Evolutionary conservation across 2,888 invertebrate species (phyloP), one percentile per base, ranked within the genome.

Genomic region (Lissonota sp.): DNA sequence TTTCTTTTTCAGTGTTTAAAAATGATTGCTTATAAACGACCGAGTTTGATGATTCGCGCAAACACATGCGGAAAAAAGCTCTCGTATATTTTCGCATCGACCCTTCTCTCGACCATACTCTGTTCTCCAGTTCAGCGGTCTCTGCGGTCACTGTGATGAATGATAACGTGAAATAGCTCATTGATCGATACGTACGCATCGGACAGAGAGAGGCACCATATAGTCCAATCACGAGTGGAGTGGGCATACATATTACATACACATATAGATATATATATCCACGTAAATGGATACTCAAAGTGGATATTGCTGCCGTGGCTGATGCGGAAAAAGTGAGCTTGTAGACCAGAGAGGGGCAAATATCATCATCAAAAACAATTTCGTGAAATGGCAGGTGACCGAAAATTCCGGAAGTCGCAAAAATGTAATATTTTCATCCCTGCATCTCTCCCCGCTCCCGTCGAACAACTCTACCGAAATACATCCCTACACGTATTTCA

Each of bases 321-420:
- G 7, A n/a, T 16, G 53, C 53, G 49, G 12, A 12, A 39, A 39
- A 60, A 60, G 58, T 39, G 40, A n/a, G 58, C 39, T 10, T 58
- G 39, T 3, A 26, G 44, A 26, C 26, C 26, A 44, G 58, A 42
- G 53, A 26, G 39, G 39, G 16, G 49, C n/a, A 14, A 16, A 46
- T 71, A 76, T 62, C 72, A 67, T 80, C 71, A 72, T 76, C 66
- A 67, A 66, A 72, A 76, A 76, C 70, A 80, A 72, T 80, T 72
- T 72, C 14, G 62, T 40, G 66, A 39, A 76, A 76, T 62, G 62
- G 76, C 12, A 55, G 76, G 76, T 80, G 72, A 26, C 3, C 26
- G 26, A 26, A 26, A 26, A 26, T 26, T 26, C 26, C 26, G 26
- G 26, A 26, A 26, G 26, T 26, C 1, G 26, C 1, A 26, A 26